Evolutionary conservation across 2,113 vertebrate species (phyloP).

Genomic region (Symphodus melops): DNA sequence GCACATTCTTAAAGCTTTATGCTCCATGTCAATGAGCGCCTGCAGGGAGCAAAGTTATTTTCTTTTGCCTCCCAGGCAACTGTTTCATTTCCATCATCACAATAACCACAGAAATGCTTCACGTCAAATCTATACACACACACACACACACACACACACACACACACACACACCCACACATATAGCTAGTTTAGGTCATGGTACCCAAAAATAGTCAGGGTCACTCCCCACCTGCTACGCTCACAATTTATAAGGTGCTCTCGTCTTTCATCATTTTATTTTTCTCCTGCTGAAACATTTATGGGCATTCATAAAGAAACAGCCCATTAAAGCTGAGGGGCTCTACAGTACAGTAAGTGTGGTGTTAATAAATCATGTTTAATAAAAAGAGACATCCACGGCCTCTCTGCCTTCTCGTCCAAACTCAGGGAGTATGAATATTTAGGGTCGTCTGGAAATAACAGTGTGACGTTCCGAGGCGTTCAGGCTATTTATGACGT

Average conservation of each 20-base stretch:
- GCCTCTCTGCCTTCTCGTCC: constrained; percentile 52
- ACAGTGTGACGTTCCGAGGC: constrained; percentile 33
- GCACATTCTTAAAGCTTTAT: no score
- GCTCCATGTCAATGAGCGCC: no score
- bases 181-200: constrained; percentile 10
- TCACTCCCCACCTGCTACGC: constrained; percentile 37
- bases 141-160: no score
- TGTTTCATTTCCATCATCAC: constrained; percentile 67
- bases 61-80: background rate
- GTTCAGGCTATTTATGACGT: constrained; percentile 46
- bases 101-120: constrained; percentile 57
- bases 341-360: constrained; percentile 71
- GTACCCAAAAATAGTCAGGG: constrained; percentile 21
- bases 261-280: constrained; percentile 77
- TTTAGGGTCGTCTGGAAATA: constrained; percentile 71
- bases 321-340: constrained; percentile 77
- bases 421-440: constrained; percentile 52
- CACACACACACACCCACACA: no score
- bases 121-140: constrained; percentile 25
- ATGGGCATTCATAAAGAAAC: constrained; percentile 80
- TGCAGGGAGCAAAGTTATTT: no score
- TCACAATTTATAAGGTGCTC: constrained; percentile 78
- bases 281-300: constrained; percentile 79
- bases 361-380: constrained; percentile 79
- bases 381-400: constrained; percentile 75